A percentile compares a stretch with the other conserved stretches of the same genome.
Conservation (phyloP, 2,797 vertebrate species). For the Anguilla megastoma region DNA sequence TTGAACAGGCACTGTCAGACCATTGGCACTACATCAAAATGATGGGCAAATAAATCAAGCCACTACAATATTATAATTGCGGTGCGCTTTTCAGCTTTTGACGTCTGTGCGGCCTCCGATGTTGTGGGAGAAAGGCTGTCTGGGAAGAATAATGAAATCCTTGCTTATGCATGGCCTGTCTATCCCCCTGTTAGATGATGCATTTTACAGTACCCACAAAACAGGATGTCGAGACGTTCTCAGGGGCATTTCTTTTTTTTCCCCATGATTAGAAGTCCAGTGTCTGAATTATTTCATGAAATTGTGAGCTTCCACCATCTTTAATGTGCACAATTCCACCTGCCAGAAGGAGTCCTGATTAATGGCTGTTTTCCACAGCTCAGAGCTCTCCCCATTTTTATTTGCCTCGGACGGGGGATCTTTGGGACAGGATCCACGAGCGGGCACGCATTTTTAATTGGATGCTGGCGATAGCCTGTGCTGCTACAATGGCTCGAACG, state of each 20-base stretch:
- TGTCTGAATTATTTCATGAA: slow-evolving; percentile 4
- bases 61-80: slow-evolving; percentile 40
- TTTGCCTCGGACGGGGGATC: slow-evolving; percentile 1
- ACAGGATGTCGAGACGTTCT: slow-evolving; percentile 9
- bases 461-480: slow-evolving; percentile 23
- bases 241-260: not conserved
- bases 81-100: not conserved
- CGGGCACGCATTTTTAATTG: slow-evolving; percentile 30
- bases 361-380: slow-evolving; percentile 8
- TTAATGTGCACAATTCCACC: not conserved
- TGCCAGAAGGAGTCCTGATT: slow-evolving; percentile 17
- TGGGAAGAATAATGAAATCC: slow-evolving; percentile 16
- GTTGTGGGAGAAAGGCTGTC: slow-evolving; percentile 13
- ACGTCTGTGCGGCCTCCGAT: slow-evolving; percentile 4
- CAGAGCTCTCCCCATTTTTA: not conserved
- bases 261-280: not conserved
- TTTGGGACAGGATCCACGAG: slow-evolving; percentile 7
- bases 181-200: slow-evolving; percentile 11
- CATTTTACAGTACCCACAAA: slow-evolving; percentile 22
- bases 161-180: not conserved
- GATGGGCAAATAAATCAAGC: slow-evolving; percentile 44
- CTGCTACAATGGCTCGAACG: not conserved
- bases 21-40: slow-evolving; percentile 42
- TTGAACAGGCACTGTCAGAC: slow-evolving; percentile 35
- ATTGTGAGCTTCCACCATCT: not conserved